Base-by-base conservation (phyloP, 2,113 vertebrate genomes). In the Barnardius zonarius region DNA sequence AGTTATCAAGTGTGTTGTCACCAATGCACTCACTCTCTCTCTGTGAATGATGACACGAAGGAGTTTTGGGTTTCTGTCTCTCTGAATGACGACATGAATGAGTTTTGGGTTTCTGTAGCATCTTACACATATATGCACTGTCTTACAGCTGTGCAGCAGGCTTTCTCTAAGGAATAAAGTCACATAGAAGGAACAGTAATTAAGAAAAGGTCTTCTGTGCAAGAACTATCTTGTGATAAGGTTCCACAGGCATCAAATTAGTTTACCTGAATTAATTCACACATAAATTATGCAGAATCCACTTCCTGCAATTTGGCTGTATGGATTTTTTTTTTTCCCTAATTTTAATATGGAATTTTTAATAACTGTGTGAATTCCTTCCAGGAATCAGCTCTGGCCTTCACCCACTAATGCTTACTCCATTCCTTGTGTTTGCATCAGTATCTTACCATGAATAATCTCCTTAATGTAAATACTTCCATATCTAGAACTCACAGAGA, bases 1-100 rank as follows among this genome's bases (percentile, higher is more conserved):
- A 72, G 66, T 67, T 91, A 92, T 85, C 81, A 92, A 86, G 31
- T 12, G 18, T 70, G 54, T 80, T 94, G 79, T 80, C 87, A 96
- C 52, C 74, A 66, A 5, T 23, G n/a, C 25, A 16, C 31, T 30
- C 59, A 5, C 33, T 30, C 51, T 55, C 17, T 54, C 25, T 69
- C 28, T 57, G 31, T 88, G 83, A 91, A 52, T 59, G 35, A 96
- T 85, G 49, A n/a, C 64, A 41, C 0, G 7, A 77, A 46, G 14
- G 70, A 66, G 37, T 35, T 78, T 3, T 59, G 68, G 39, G 48
- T 74, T 94, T 92, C 84, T 96, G 46, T 31, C 18, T 49, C 31
- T 69, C 28, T 57, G 85, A 92, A 52, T 63, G n/a, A 96, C 83
- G 49, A 28, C 64, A 41, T 0, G 8, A 74, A 46, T 14, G 70